These are phyloP conservation scores for Mustela lutreola DNA, from an alignment of 2,113 vertebrate genomes.

Conservation along the genomic window DNA sequence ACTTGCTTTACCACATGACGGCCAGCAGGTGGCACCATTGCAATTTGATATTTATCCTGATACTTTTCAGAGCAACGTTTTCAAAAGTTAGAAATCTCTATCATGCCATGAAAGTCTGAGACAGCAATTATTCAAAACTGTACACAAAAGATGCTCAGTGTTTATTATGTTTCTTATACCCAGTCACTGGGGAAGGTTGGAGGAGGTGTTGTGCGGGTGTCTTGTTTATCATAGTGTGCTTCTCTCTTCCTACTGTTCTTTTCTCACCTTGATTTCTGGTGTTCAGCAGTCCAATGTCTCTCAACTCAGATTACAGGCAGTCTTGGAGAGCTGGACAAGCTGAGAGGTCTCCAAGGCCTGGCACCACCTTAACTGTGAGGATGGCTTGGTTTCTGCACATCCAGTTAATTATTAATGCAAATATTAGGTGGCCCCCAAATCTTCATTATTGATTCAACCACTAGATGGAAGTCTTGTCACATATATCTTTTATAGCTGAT, in stretches of 20 bases:
- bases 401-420: not conserved
- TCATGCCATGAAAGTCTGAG: not conserved
- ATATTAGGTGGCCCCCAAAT: not conserved
- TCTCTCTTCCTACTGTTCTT: not conserved
- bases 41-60: not conserved
- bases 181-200: not conserved
- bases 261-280: not conserved
- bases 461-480: conserved; percentile 72
- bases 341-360: not conserved
- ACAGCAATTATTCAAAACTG: not conserved
- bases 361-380: not conserved
- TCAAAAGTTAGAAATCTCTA: not conserved
- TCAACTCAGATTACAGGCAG: not conserved
- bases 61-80: not conserved
- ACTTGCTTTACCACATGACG: not conserved
- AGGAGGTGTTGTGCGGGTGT: not conserved
- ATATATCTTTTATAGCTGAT: conserved; percentile 13
- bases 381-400: not conserved
- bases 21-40: conserved; percentile 61
- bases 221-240: not conserved
- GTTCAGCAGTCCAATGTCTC: not conserved
- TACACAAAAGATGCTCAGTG: not conserved
- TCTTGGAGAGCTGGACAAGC: not conserved
- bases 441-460: conserved; percentile 15
- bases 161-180: not conserved